Percentiles rank a stretch among this genome's conserved stretches.
Conservation (phyloP, 2,797 vertebrate genomes). For the Gouania willdenowi region DNA sequence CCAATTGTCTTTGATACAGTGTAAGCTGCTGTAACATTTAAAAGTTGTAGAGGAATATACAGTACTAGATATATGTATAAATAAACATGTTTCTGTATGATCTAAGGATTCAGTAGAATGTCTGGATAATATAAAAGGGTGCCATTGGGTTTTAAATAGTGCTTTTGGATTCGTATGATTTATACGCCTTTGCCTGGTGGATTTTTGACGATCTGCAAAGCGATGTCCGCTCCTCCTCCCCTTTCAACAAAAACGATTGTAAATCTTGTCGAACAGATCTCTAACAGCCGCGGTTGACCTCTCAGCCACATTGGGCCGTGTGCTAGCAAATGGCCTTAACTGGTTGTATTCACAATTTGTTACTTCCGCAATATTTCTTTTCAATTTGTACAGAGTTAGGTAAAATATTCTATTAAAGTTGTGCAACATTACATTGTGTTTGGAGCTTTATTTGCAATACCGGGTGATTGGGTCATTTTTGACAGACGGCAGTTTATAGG, state of each 20-base stretch:
- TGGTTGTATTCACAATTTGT: conserved; percentile 84
- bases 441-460: conserved; percentile 12
- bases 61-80: too few relatives aligned
- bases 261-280: conserved; percentile 49
- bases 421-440: conserved; percentile 76
- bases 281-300: conserved; percentile 51
- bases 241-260: conserved; percentile 60
- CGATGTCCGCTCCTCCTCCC: conserved; percentile 18
- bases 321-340: conserved; percentile 89
- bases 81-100: conserved; percentile 46
- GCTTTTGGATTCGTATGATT: conserved; percentile 26
- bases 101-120: conserved; percentile 52
- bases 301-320: conserved; percentile 61
- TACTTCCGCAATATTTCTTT: conserved; percentile 93
- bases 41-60: conserved; percentile 53
- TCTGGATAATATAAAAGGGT: conserved; percentile 46
- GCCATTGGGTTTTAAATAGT: conserved; percentile 66
- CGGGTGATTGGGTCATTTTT: too few relatives aligned
- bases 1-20: conserved; percentile 50
- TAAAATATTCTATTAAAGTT: conserved; percentile 98
- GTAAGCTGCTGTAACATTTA: conserved; percentile 53
- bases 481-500: too few relatives aligned
- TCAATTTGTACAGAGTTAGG: conserved; percentile 97
- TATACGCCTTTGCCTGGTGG: conserved; percentile 28
- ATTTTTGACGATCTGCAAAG: conserved; percentile 17